phyloP scores from a whole-genome alignment of 2,888 invertebrate genomes.

The Drosophila nigricruria region DNA sequence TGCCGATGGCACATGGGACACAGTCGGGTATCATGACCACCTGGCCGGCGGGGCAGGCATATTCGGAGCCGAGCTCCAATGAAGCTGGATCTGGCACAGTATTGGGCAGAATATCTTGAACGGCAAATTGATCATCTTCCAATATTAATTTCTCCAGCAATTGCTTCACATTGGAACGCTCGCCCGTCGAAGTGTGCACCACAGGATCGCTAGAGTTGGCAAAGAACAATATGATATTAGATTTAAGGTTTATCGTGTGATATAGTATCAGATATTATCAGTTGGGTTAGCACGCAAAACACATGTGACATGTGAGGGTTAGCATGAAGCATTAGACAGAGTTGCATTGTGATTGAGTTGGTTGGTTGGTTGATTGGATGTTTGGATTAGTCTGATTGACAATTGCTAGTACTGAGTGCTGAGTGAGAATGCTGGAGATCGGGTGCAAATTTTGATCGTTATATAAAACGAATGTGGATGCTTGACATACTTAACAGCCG shows the following conservation, averaged over 20 bases:
- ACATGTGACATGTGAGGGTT: slow-evolving; percentile 47
- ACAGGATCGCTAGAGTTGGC: slow-evolving; percentile 91
- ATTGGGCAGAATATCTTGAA: slow-evolving; percentile 96
- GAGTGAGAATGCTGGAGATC: slow-evolving; percentile 60
- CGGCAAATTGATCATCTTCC: slow-evolving; percentile 97
- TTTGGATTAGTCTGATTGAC: slow-evolving; percentile 61
- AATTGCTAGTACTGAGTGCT: slow-evolving; percentile 60
- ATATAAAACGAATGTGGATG: slow-evolving; percentile 36
- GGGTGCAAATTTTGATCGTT: slow-evolving; percentile 51
- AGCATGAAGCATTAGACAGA: slow-evolving; percentile 57
- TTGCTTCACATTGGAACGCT: slow-evolving; percentile 92
- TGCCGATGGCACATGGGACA: slow-evolving; percentile 96
- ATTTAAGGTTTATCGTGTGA: background rate
- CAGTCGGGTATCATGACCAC: slow-evolving; percentile 97
- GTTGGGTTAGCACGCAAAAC: slow-evolving; percentile 57
- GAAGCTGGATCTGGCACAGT: slow-evolving; percentile 97
- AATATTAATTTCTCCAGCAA: slow-evolving; percentile 95
- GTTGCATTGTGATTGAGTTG: slow-evolving; percentile 36
- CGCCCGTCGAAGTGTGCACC: slow-evolving; percentile 93
- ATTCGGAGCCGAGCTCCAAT: slow-evolving; percentile 93
- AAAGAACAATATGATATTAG: slow-evolving; percentile 1
- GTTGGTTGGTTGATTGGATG: slow-evolving; percentile 25
- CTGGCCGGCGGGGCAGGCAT: slow-evolving; percentile 96
- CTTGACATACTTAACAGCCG: slow-evolving; percentile 93
- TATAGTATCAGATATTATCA: background rate